Percentiles rank a stretch among this genome's conserved stretches.
Conservation (phyloP, 2,113 vertebrate species). For the Pogonocichla stellata region DNA sequence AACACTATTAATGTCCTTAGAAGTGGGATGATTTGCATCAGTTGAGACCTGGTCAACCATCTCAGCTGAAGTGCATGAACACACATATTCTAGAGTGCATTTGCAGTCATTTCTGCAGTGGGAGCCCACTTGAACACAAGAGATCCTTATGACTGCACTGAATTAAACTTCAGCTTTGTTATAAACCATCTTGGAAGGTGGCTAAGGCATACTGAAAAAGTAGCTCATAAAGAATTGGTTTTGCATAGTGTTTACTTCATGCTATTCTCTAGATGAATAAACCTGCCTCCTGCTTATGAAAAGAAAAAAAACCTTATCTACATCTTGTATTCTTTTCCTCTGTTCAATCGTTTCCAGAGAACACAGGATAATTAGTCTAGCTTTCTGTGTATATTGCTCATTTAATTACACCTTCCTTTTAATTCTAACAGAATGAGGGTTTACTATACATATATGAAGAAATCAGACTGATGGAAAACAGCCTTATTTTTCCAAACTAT, state of each 20-base stretch:
- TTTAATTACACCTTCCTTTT: slow-evolving; percentile 33
- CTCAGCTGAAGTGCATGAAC: neutral
- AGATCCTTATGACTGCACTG: neutral
- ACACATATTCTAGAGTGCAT: neutral
- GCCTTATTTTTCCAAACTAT: neutral
- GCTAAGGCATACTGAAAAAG: neutral
- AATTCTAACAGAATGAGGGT: neutral
- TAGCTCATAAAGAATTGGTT: neutral
- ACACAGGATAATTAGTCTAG: neutral
- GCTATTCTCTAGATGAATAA: slow-evolving; percentile 2
- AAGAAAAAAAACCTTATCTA: neutral
- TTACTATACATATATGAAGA: neutral
- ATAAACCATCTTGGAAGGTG: neutral
- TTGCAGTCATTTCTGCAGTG: neutral
- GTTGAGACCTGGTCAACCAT: neutral
- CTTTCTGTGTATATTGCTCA: neutral
- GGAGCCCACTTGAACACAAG: neutral
- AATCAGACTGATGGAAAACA: neutral
- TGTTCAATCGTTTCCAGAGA: neutral
- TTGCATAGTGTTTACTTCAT: neutral
- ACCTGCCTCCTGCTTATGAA: neutral
- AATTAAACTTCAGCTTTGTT: neutral
- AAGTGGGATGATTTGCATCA: neutral
- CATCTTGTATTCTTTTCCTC: neutral
- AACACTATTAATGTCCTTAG: neutral